Evolutionary conservation across 1,140 invertebrate genomes (phyloP), one percentile per base, ranked within the genome.

Genomic region (Belonocnema kinseyi): DNA sequence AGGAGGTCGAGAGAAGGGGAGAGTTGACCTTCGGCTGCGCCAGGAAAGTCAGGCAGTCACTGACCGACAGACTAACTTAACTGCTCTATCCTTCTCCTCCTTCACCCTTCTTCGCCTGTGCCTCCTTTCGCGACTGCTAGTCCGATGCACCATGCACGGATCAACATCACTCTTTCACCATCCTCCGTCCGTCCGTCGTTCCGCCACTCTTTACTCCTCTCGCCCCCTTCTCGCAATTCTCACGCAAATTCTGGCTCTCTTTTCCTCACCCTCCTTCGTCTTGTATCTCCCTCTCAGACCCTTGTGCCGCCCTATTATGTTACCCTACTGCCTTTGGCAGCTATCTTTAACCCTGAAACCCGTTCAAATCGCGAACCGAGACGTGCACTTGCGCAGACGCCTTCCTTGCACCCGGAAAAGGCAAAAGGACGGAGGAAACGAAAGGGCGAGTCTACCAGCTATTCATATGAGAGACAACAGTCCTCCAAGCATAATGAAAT

Each of bases 51-150:
- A 91, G 88, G 86, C 90, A 91, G 90, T 91, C 90, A 91, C 90
- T 91, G 90, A 91, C 90, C 90, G 90, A 90, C 89, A 90, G 90
- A 90, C 90, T 91, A 91, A 91, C 90, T 91, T 91, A 91, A 91
- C 89, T 88, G 87, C 90, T 91, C 89, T 91, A 89, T 91, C 89
- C 88, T 89, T 89, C 84, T 91, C 85, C 85, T 86, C 83, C 86
- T 85, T 79, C 81, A 85, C 85, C 82, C 83, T 83, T 75, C 81
- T 74, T 58, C 74, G 70, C 76, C 70, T 76, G 78, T 81, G n/a
- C 86, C 83, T 84, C 84, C 85, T 88, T 87, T 87, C 85, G 85
- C 87, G 86, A 83, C 82, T 82, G 75, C 77, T 88, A 86, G 88
- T 88, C 87, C 83, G 88, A 88, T 90, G 89, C 90, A 88, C 86